Evolutionary conservation across 1,140 invertebrate genomes (phyloP).

Genomic region (Solenopsis fugax): DNA sequence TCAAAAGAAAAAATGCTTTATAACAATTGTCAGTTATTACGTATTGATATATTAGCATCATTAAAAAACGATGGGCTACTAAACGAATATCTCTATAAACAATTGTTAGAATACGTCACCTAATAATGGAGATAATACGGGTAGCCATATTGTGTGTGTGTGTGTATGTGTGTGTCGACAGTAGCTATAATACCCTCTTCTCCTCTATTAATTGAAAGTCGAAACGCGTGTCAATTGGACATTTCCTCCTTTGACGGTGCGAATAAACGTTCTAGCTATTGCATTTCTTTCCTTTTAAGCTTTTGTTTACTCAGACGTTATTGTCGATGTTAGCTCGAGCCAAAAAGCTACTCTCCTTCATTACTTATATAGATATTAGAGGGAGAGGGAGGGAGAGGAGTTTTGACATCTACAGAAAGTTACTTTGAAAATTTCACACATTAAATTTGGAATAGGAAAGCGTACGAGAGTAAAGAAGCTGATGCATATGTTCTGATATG

Average conservation of each 20-base stretch:
- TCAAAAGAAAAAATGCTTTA: no score
- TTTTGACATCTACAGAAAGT: conserved; percentile 9
- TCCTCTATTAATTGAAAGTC: not conserved
- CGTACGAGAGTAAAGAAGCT: not conserved
- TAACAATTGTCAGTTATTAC: no score
- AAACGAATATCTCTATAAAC: no score
- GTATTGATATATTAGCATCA: no score
- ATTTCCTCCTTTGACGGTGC: not conserved
- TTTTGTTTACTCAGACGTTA: not conserved
- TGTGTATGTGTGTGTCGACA: no score
- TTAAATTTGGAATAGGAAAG: not conserved
- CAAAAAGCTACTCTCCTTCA: not conserved
- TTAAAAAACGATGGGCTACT: no score
- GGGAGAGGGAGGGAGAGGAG: not conserved
- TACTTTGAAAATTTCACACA: not conserved
- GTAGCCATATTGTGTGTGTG: no score
- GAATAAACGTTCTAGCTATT: conserved; percentile 4
- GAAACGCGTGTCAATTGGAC: not conserved
- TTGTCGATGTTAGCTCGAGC: not conserved
- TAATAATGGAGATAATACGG: no score
- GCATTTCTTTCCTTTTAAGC: not conserved
- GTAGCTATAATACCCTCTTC: no score
- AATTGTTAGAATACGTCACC: no score
- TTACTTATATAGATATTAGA: not conserved
- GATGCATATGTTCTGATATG: not conserved